phyloP scores from a whole-genome alignment of 2,888 invertebrate species.

The Perithous albicinctus region DNA sequence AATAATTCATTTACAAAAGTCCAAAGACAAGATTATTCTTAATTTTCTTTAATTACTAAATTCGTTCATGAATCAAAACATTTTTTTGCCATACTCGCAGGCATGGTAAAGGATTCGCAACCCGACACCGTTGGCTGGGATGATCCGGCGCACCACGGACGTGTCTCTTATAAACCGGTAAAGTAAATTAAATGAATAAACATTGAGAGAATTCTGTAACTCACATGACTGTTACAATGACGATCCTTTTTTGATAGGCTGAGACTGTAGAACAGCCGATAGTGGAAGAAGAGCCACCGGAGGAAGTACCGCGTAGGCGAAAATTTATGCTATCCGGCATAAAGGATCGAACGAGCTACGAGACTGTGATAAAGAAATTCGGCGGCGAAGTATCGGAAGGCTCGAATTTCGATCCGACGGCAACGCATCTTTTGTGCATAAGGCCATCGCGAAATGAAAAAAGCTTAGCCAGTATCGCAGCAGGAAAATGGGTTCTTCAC shows the following conservation, averaged over 20 bases:
- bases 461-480: slow-evolving; percentile 93
- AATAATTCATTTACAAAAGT: slow-evolving; percentile 35
- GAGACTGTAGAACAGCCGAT: slow-evolving; percentile 20
- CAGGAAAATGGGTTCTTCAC: slow-evolving; percentile 96
- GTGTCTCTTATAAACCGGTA: slow-evolving; percentile 49
- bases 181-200: neutral
- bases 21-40: slow-evolving; percentile 64
- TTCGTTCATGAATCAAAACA: slow-evolving; percentile 14
- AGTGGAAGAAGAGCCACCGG: slow-evolving; percentile 46
- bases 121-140: slow-evolving; percentile 91
- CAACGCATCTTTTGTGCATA: slow-evolving; percentile 92
- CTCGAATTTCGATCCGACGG: slow-evolving; percentile 86
- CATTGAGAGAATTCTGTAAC: neutral
- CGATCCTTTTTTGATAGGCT: neutral
- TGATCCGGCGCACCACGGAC: slow-evolving; percentile 84
- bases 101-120: slow-evolving; percentile 85
- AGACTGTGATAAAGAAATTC: slow-evolving; percentile 86
- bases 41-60: neutral
- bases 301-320: slow-evolving; percentile 60
- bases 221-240: neutral
- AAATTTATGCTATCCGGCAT: slow-evolving; percentile 82
- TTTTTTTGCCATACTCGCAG: slow-evolving; percentile 66
- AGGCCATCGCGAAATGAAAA: slow-evolving; percentile 94
- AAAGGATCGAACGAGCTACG: slow-evolving; percentile 86
- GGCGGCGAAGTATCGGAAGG: slow-evolving; percentile 89